A percentile compares a stretch with the other conserved stretches of the same genome.
These are phyloP conservation scores for Pterocles burchelli DNA, from an alignment of 2,113 vertebrate genomes.

Conservation along the genomic window DNA sequence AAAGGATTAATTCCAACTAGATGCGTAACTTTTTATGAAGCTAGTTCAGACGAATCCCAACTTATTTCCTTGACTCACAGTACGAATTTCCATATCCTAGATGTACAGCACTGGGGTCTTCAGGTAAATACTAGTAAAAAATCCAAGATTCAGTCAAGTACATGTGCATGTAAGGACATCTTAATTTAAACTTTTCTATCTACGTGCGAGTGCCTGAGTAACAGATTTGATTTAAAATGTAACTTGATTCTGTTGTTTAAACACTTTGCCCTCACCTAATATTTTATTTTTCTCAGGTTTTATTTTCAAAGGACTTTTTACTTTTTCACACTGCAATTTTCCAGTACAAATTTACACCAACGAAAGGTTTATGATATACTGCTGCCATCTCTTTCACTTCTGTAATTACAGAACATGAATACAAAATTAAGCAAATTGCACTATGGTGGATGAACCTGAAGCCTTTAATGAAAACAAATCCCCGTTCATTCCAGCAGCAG, in stretches of 20 bases:
- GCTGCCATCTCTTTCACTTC: background rate
- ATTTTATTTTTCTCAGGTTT: background rate
- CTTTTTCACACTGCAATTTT: background rate
- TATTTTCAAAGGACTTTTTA: background rate
- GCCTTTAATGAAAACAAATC: background rate
- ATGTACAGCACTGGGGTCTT: background rate
- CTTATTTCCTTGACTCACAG: background rate
- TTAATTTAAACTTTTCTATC: background rate
- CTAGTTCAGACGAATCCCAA: background rate
- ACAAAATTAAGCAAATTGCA: background rate
- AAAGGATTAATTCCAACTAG: background rate
- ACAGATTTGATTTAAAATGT: background rate
- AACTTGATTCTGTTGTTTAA: background rate
- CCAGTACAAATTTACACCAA: background rate
- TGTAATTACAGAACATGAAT: background rate
- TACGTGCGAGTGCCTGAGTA: background rate
- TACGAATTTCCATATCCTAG: background rate
- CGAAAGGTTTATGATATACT: background rate
- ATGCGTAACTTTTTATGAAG: background rate
- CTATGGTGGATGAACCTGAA: background rate
- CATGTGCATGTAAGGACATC: background rate
- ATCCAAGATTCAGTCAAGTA: background rate
- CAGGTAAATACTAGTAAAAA: background rate
- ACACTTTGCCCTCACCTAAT: background rate
- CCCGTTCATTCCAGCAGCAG: background rate